Evolutionary conservation across 2,888 invertebrate genomes (phyloP).

Genomic region (Willowsia nigromaculata): DNA sequence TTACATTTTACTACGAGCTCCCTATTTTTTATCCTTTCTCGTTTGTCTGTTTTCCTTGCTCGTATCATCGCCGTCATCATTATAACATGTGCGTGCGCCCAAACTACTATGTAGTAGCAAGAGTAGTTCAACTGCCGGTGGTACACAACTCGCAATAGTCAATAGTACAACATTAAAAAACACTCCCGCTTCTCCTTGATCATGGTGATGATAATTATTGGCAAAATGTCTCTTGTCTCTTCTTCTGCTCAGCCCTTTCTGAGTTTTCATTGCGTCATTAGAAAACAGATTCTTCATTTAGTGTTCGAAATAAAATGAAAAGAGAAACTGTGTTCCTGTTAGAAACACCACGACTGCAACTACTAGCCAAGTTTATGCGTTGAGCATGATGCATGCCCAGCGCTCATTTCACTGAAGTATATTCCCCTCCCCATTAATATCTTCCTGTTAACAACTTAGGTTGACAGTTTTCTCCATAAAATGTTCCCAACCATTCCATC

Average conservation of each 20-base stretch:
- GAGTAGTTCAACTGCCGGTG: too few relatives aligned
- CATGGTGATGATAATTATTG: slow-evolving; percentile 51
- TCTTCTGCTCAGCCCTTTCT: not conserved
- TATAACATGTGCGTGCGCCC: not conserved
- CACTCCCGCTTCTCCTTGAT: not conserved
- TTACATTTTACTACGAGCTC: not conserved
- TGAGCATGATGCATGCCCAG: not conserved
- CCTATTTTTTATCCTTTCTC: not conserved
- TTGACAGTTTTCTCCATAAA: not conserved
- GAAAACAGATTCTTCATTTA: not conserved
- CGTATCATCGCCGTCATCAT: not conserved
- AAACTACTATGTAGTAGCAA: too few relatives aligned
- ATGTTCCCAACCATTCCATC: not conserved
- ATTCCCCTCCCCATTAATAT: not conserved
- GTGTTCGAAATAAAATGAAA: not conserved
- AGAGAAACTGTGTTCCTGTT: not conserved
- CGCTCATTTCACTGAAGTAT: not conserved
- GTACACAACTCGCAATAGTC: too few relatives aligned
- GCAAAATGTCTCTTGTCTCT: slow-evolving; percentile 70
- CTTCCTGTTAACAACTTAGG: not conserved
- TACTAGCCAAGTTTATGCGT: not conserved
- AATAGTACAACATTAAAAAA: not conserved
- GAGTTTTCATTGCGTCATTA: slow-evolving; percentile 41
- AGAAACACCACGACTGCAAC: not conserved
- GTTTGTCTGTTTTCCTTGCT: not conserved